phyloP scores from a whole-genome alignment of 2,888 invertebrate species.

The Linnaemya tessellans region DNA sequence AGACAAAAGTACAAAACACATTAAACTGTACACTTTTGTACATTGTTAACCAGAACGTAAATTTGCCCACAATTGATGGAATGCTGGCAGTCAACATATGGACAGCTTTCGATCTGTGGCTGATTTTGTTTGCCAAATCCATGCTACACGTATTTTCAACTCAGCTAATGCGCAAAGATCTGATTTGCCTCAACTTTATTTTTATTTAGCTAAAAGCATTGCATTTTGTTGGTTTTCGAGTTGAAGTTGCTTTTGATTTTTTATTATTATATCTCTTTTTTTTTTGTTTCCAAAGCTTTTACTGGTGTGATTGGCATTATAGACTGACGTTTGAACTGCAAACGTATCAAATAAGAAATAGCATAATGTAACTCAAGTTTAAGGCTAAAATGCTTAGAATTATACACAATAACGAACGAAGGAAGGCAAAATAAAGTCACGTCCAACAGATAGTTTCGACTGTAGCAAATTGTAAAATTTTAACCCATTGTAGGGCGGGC shows the following conservation, averaged over 20 bases:
- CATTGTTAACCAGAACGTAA: constrained; percentile 69
- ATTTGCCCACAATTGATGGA: constrained; percentile 73
- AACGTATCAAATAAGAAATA: constrained; percentile 70
- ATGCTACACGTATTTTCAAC: constrained; percentile 27
- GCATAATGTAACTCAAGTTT: constrained; percentile 61
- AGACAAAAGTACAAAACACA: constrained; percentile 6
- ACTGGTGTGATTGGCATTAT: constrained; percentile 68
- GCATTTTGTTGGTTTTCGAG: constrained; percentile 37
- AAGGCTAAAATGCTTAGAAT: constrained; percentile 62
- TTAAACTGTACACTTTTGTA: constrained; percentile 38
- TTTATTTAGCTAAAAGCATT: constrained; percentile 61
- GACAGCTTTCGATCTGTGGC: constrained; percentile 72
- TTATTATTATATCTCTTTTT: neutral
- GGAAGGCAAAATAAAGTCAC: constrained; percentile 61
- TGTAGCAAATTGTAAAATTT: constrained; percentile 60
- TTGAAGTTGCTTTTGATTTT: constrained; percentile 33
- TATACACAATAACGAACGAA: constrained; percentile 53
- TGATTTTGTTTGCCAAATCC: constrained; percentile 59
- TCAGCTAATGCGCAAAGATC: constrained; percentile 69
- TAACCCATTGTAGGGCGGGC: constrained; percentile 34
- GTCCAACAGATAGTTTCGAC: constrained; percentile 61
- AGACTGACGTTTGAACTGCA: constrained; percentile 71
- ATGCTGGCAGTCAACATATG: constrained; percentile 72
- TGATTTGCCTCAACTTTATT: constrained; percentile 66
- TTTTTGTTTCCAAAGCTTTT: constrained; percentile 32